These are phyloP conservation scores for Samia ricini DNA, from an alignment of 1,140 invertebrate species.

Conservation along the genomic window DNA sequence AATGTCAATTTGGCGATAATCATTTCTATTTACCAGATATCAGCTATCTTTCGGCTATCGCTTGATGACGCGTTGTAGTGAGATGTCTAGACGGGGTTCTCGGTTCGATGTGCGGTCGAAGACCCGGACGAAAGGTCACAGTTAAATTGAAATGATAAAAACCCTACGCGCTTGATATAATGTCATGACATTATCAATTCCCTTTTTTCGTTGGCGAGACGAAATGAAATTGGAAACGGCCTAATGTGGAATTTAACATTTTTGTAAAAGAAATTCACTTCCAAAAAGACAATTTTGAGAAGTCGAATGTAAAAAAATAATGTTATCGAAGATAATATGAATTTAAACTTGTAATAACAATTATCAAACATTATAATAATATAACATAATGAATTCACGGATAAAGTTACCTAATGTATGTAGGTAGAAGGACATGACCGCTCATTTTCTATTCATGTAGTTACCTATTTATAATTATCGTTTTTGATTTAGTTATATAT, in stretches of 20 bases:
- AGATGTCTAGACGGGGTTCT: constrained; percentile 57
- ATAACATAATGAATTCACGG: too few species aligned
- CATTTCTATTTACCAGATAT: not conserved
- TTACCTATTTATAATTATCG: too few species aligned
- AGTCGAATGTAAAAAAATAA: too few species aligned
- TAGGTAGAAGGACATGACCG: too few species aligned
- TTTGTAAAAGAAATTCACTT: not conserved
- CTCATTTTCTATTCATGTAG: too few species aligned
- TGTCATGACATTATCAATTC: constrained; percentile 14
- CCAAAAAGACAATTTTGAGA: too few species aligned
- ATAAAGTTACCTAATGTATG: too few species aligned
- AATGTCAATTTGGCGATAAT: not conserved
- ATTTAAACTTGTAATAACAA: too few species aligned
- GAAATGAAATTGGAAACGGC: constrained; percentile 13
- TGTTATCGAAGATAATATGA: too few species aligned
- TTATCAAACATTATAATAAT: too few species aligned
- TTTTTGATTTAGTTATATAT: too few species aligned
- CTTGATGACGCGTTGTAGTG: constrained; percentile 14
- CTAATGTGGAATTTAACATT: constrained; percentile 13
- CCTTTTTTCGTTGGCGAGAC: constrained; percentile 6
- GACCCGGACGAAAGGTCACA: constrained; percentile 62
- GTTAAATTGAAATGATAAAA: constrained; percentile 51
- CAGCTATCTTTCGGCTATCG: not conserved
- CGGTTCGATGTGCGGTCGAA: constrained; percentile 63
- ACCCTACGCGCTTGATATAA: constrained; percentile 11